These are phyloP conservation scores for Aphidius ervi DNA, from an alignment of 1,140 invertebrate species.

Conservation along the genomic window DNA sequence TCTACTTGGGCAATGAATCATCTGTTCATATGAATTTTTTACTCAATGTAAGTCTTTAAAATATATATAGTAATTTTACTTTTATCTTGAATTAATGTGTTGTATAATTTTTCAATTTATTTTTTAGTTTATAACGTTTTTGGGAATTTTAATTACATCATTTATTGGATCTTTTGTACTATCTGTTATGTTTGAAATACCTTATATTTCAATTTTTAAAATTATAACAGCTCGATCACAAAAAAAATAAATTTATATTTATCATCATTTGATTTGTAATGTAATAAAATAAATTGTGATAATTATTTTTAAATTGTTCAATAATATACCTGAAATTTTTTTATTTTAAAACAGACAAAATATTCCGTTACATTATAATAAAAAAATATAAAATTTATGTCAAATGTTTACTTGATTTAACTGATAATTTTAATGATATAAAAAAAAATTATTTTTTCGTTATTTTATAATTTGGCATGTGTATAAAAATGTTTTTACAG, in stretches of 20 bases:
- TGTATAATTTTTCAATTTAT: not conserved
- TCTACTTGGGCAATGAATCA: slow-evolving; percentile 33
- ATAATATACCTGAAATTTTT: no score
- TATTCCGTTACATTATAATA: no score
- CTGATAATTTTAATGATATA: no score
- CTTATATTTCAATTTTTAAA: slow-evolving; percentile 36
- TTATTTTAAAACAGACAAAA: no score
- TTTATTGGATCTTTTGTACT: slow-evolving; percentile 37
- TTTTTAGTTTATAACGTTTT: slow-evolving; percentile 31
- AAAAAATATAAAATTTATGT: no score
- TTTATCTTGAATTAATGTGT: slow-evolving; percentile 11
- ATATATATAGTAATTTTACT: not conserved
- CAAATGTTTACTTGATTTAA: no score
- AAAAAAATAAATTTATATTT: slow-evolving; percentile 8
- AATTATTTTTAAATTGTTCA: no score
- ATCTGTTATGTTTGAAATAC: slow-evolving; percentile 40
- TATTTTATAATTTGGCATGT: no score
- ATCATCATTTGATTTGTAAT: slow-evolving; percentile 6
- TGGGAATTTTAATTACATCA: slow-evolving; percentile 29
- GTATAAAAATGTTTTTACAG: no score
- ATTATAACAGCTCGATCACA: slow-evolving; percentile 17
- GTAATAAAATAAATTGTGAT: not conserved
- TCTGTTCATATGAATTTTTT: slow-evolving; percentile 34
- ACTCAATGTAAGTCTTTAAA: slow-evolving; percentile 34
- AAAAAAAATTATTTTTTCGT: no score